A percentile compares a stretch with the other conserved stretches of the same genome.
These are phyloP conservation scores for Mustela nigripes DNA, from an alignment of 2,113 vertebrate genomes.

Conservation along the genomic window DNA sequence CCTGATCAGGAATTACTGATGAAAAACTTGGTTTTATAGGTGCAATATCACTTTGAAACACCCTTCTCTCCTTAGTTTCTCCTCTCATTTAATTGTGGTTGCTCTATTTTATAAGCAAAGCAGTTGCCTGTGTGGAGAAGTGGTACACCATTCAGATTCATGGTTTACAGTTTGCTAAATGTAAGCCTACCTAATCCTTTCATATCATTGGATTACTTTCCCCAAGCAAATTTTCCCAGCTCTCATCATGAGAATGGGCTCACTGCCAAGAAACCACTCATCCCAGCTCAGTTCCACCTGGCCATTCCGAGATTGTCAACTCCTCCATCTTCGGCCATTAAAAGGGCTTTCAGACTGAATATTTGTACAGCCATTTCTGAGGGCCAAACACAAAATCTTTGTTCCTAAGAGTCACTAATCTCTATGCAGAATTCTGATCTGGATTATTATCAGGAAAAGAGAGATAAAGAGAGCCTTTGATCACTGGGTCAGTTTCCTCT, in stretches of 20 bases:
- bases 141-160: slow-evolving; percentile 2
- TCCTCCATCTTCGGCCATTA: slow-evolving; percentile 69
- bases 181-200: slow-evolving; percentile 78
- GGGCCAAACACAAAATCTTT: slow-evolving; percentile 66
- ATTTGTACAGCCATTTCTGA: slow-evolving; percentile 66
- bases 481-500: slow-evolving; percentile 19
- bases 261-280: slow-evolving; percentile 84
- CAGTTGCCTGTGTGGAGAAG: slow-evolving; percentile 73
- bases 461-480: slow-evolving; percentile 15
- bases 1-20: background rate
- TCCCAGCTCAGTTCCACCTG: slow-evolving; percentile 79
- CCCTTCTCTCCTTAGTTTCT: slow-evolving; percentile 68
- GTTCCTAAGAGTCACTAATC: slow-evolving; percentile 7
- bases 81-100: slow-evolving; percentile 67
- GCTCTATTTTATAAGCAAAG: slow-evolving; percentile 61
- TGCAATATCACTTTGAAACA: slow-evolving; percentile 70
- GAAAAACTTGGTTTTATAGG: background rate
- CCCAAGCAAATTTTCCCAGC: slow-evolving; percentile 79
- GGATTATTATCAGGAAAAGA: slow-evolving; percentile 44
- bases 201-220: slow-evolving; percentile 82
- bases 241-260: slow-evolving; percentile 81
- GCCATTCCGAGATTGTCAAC: slow-evolving; percentile 39
- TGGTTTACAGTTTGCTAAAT: slow-evolving; percentile 74
- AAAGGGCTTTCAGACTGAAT: slow-evolving; percentile 49
- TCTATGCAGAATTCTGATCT: slow-evolving; percentile 24